phyloP scores from a whole-genome alignment of 2,888 invertebrate genomes.

The Parthenolecanium corni region DNA sequence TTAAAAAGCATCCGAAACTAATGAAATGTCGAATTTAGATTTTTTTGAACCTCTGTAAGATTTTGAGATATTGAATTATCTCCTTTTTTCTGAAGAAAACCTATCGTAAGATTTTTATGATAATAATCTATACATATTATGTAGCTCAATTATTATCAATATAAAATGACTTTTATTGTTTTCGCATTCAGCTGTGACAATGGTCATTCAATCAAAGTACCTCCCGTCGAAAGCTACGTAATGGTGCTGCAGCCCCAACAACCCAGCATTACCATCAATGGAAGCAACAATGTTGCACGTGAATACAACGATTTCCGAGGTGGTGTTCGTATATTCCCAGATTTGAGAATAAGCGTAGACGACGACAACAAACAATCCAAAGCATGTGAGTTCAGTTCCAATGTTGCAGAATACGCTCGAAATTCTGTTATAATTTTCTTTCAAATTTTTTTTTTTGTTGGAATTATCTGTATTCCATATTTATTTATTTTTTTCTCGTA shows the following conservation, averaged over 20 bases:
- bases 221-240: constrained; percentile 69
- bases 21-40: no score
- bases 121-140: no score
- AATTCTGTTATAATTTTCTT: background rate
- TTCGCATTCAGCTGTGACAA: constrained; percentile 52
- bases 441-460: background rate
- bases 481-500: constrained; percentile 33
- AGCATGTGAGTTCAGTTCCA: constrained; percentile 25
- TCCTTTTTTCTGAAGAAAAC: no score
- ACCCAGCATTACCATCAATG: constrained; percentile 71
- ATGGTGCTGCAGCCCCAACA: constrained; percentile 78
- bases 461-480: background rate
- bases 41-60: no score
- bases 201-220: constrained; percentile 59
- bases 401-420: no score
- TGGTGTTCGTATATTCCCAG: constrained; percentile 80
- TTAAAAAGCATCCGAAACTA: no score
- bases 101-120: no score
- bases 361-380: constrained; percentile 30
- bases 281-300: constrained; percentile 66
- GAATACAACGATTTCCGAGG: constrained; percentile 75
- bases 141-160: no score
- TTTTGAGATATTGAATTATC: no score
- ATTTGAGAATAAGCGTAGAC: constrained; percentile 60
- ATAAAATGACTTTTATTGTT: no score